Evolutionary conservation across 2,888 invertebrate genomes (phyloP), one percentile per base, ranked within the genome.

Genomic region (Globia sparganii): DNA sequence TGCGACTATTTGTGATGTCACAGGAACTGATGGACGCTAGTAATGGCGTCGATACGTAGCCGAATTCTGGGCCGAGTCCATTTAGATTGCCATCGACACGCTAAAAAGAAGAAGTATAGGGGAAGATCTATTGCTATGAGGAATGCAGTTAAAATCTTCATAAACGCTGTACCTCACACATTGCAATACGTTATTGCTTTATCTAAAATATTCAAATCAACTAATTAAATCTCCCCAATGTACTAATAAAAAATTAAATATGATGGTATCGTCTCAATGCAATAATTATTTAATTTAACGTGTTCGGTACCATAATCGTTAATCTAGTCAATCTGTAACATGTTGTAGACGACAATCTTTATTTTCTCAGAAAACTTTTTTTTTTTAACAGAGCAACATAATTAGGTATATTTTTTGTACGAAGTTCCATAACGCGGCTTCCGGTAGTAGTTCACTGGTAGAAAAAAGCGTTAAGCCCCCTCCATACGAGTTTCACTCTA

Each of bases 271-370:
- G 49, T 8, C 15, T 28, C 9, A 21, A n/a, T n/a, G n/a, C 4
- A 34, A 28, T 15, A 18, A 62, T n/a, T 3, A 21, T 31, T 59
- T 18, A n/a, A 34, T 66, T 66, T 28, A 2, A 37, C 25, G 37
- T 31, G 28, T 28, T 72, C 3, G n/a, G 37, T 6, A 40, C 49
- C 61, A 73, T 49, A 49, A 53, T 49, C 9, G 3, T 40, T 40
- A 31, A 74, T 74, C 28, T 74, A n/a, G 73, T 73, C 74, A 37
- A 40, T 61, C 8, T 49, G 4, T 37, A 25, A 37, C 25, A 75
- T 18, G 46, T 58, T 31, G 25, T 59, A 1, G 59, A 31, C 49
- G 18, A 18, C 28, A 40, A 56, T 67, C 53, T 40, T 21, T 2
- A 31, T 18, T 5, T 69, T 28, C 4, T 25, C 21, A 21, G 40